Evolutionary conservation across 1,140 invertebrate genomes (phyloP).

Genomic region (Schlechtendalia chinensis): DNA sequence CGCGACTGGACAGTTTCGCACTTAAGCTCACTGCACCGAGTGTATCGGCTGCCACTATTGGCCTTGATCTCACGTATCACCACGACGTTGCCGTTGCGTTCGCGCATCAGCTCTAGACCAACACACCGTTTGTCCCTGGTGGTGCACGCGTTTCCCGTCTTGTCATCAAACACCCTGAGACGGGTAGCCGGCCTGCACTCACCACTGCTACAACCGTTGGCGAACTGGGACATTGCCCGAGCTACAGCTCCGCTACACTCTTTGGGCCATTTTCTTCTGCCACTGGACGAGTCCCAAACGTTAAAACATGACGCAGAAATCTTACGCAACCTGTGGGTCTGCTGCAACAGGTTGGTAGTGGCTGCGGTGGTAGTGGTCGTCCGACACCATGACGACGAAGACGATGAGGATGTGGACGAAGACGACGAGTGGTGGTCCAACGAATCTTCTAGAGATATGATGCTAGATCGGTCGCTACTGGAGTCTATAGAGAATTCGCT

Average conservation of each 20-base stretch:
- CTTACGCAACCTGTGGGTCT: slow-evolving; percentile 42
- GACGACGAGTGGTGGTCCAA: slow-evolving; percentile 55
- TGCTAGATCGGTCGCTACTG: slow-evolving; percentile 61
- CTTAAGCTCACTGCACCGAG: slow-evolving; percentile 61
- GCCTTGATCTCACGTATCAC: slow-evolving; percentile 60
- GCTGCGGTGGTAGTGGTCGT: no score
- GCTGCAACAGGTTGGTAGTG: not conserved
- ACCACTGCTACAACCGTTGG: slow-evolving; percentile 50
- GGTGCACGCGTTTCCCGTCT: not conserved
- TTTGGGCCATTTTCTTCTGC: slow-evolving; percentile 57
- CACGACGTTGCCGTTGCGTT: slow-evolving; percentile 58
- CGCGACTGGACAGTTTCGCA: slow-evolving; percentile 61
- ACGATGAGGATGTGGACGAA: slow-evolving; percentile 51
- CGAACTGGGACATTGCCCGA: slow-evolving; percentile 59
- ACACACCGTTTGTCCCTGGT: slow-evolving; percentile 44
- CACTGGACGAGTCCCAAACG: slow-evolving; percentile 55
- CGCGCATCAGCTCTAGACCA: slow-evolving; percentile 53
- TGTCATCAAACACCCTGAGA: slow-evolving; percentile 55
- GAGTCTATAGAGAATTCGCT: slow-evolving; percentile 63
- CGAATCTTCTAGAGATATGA: slow-evolving; percentile 61
- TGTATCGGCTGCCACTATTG: slow-evolving; percentile 60
- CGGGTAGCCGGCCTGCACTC: slow-evolving; percentile 55
- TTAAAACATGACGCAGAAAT: slow-evolving; percentile 53
- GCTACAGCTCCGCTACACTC: slow-evolving; percentile 60
- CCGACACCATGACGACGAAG: slow-evolving; percentile 52